These are phyloP conservation scores for Notolepis coatsorum DNA, from an alignment of 2,797 vertebrate species.

Conservation along the genomic window DNA sequence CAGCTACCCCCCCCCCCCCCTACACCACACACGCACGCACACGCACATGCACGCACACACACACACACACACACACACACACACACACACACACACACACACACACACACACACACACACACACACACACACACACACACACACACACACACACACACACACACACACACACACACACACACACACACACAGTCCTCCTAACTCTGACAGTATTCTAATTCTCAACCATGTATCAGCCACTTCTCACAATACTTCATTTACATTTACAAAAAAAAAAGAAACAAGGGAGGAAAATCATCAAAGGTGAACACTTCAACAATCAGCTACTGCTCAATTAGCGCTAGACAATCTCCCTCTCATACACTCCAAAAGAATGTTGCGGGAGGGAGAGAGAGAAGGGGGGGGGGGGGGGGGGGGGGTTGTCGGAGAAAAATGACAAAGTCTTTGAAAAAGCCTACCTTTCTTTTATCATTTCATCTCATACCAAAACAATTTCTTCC, in stretches of 20 bases:
- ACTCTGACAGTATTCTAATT: slow-evolving; percentile 52
- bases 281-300: slow-evolving; percentile 59
- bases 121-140: neutral
- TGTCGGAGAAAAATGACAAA: slow-evolving; percentile 26
- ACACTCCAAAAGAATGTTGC: slow-evolving; percentile 52
- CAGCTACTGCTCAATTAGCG: slow-evolving; percentile 77
- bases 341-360: slow-evolving; percentile 63
- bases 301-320: slow-evolving; percentile 76
- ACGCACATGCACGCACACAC: neutral
- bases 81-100: neutral
- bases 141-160: neutral
- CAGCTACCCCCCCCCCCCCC: slow-evolving; percentile 36
- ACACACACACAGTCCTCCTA: slow-evolving; percentile 23
- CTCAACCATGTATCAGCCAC: slow-evolving; percentile 47
- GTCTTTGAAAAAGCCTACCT: slow-evolving; percentile 74
- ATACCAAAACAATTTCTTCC: slow-evolving; percentile 79
- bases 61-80: slow-evolving; percentile 9
- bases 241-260: slow-evolving; percentile 70
- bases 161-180: slow-evolving; percentile 7
- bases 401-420: neutral
- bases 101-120: neutral
- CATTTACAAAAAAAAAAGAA: slow-evolving; percentile 54
- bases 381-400: slow-evolving; percentile 42
- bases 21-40: slow-evolving; percentile 21
- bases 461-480: slow-evolving; percentile 80